Conservation (phyloP, 2,888 invertebrate species). For the Rosalia funebris region DNA sequence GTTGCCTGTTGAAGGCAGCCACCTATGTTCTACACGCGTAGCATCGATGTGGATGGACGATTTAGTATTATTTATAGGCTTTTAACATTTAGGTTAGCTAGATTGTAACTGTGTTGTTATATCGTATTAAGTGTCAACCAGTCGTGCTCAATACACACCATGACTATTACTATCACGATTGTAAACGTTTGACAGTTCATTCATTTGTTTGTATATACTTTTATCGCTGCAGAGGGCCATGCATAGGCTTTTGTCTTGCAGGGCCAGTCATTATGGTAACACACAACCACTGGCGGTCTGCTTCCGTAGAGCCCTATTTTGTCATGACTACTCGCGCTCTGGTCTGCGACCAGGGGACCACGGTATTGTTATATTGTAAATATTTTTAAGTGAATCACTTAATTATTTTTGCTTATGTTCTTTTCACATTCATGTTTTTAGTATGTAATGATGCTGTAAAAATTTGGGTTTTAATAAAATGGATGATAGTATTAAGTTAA, state of each 20-base stretch:
- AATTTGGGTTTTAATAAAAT: conserved; percentile 66
- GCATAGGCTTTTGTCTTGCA: background rate
- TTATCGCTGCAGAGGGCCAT: conserved; percentile 34
- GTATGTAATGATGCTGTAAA: conserved; percentile 64
- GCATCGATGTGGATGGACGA: conserved; percentile 45
- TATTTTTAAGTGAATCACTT: conserved; percentile 65
- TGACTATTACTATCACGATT: conserved; percentile 62
- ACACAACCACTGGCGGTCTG: conserved; percentile 53
- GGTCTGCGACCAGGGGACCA: conserved; percentile 64
- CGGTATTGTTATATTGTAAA: conserved; percentile 65
- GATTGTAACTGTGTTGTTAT: conserved; percentile 66
- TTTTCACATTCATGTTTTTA: conserved; percentile 64
- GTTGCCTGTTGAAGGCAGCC: conserved; percentile 48
- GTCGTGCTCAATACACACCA: conserved; percentile 65
- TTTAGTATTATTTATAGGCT: conserved; percentile 64
- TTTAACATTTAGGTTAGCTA: conserved; percentile 66
- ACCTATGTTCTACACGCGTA: conserved; percentile 41
- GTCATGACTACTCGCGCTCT: conserved; percentile 58
- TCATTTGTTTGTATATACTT: conserved; percentile 51
- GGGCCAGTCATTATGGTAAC: conserved; percentile 14
- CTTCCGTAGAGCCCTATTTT: conserved; percentile 63
- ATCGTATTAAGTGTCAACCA: conserved; percentile 64
- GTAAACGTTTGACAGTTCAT: conserved; percentile 57
- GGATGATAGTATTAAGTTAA: conserved; percentile 61
- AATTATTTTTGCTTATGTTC: conserved; percentile 63